Conservation (phyloP, 1,140 invertebrate genomes). For the Nylanderia fulva region DNA sequence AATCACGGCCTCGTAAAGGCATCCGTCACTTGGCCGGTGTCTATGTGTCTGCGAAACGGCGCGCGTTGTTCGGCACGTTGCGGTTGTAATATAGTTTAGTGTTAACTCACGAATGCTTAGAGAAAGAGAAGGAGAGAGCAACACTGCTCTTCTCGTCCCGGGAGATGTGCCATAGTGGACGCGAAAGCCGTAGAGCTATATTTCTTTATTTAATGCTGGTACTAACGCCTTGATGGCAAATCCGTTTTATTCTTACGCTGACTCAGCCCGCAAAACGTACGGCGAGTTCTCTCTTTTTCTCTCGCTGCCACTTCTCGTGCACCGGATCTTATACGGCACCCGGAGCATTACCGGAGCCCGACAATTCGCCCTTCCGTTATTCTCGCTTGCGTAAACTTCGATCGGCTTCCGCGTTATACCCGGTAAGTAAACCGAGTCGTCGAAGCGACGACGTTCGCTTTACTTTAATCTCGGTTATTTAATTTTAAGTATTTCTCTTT, state of each 20-base stretch:
- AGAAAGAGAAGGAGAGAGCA: not conserved
- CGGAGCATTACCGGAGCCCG: conserved; percentile 15
- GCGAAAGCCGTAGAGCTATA: conserved; percentile 76
- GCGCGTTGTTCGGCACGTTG: conserved; percentile 59
- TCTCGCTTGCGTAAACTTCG: conserved; percentile 11
- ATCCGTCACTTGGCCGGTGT: conserved; percentile 74
- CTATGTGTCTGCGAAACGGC: conserved; percentile 56
- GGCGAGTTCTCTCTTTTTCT: conserved; percentile 1
- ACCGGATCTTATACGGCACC: conserved; percentile 51
- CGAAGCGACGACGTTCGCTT: not conserved
- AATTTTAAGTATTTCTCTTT: not conserved
- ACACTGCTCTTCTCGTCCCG: conserved; percentile 38
- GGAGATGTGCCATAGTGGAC: conserved; percentile 70
- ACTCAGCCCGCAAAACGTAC: conserved; percentile 76
- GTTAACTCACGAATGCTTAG: conserved; percentile 79
- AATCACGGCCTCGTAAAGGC: conserved; percentile 82
- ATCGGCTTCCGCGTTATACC: not conserved
- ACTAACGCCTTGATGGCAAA: conserved; percentile 79
- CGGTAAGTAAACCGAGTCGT: not conserved
- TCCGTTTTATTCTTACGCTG: conserved; percentile 82
- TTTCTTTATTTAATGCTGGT: conserved; percentile 83
- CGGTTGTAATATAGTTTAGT: conserved; percentile 81
- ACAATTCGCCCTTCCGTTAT: conserved; percentile 50
- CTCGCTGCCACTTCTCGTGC: conserved; percentile 1
- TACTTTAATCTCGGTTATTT: not conserved